Percentiles rank a stretch among this genome's conserved stretches.
These are phyloP conservation scores for Potamarius usumacintae DNA, from an alignment of 2,113 vertebrate genomes.

Conservation along the genomic window DNA sequence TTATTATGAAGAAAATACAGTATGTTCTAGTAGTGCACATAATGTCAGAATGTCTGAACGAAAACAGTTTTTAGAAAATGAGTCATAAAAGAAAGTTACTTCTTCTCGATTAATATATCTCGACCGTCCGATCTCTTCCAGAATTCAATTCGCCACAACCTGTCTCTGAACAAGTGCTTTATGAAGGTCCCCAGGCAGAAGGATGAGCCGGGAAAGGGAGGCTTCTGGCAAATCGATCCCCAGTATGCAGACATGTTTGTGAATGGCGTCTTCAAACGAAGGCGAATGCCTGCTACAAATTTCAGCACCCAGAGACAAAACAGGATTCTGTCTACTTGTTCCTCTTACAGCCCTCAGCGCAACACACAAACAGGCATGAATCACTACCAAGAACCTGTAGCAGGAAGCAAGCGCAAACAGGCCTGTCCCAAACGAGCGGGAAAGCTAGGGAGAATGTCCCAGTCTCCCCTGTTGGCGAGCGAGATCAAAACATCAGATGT, in stretches of 20 bases:
- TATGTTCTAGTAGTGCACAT: neutral
- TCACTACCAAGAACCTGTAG: conserved; percentile 53
- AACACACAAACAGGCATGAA: conserved; percentile 52
- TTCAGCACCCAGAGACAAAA: conserved; percentile 67
- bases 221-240: conserved; percentile 85
- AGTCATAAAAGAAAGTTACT: neutral
- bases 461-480: conserved; percentile 70
- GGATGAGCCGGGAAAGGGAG: conserved; percentile 89
- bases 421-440: conserved; percentile 57
- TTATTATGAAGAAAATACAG: neutral
- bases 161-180: conserved; percentile 93
- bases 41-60: neutral
- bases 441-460: conserved; percentile 60
- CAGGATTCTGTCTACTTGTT: conserved; percentile 60
- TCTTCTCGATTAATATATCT: neutral
- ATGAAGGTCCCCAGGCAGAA: conserved; percentile 91
- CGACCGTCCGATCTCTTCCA: conserved; percentile 58
- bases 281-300: conserved; percentile 75
- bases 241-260: conserved; percentile 82
- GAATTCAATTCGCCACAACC: conserved; percentile 93
- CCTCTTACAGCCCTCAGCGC: conserved; percentile 52
- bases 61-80: neutral
- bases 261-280: conserved; percentile 79
- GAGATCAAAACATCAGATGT: conserved; percentile 67
- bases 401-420: conserved; percentile 68